Percentiles rank a stretch among this genome's conserved stretches.
These are phyloP conservation scores for Tachystola acroxantha DNA, from an alignment of 2,888 invertebrate species.

Conservation along the genomic window DNA sequence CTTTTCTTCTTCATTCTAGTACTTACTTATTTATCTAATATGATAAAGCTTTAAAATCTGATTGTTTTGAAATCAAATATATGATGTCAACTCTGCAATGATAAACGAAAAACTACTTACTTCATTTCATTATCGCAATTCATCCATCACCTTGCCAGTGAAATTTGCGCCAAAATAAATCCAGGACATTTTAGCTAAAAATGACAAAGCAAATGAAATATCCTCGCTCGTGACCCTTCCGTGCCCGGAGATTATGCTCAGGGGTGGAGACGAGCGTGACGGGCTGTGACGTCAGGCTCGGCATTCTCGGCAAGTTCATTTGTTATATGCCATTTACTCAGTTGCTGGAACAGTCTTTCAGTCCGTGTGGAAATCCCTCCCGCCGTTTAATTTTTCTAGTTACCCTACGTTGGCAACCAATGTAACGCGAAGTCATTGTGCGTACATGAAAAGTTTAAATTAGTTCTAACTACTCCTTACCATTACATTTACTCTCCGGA, in stretches of 20 bases:
- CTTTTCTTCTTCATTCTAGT: too few species aligned
- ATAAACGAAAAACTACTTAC: neutral
- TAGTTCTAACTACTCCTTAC: too few species aligned
- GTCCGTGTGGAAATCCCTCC: too few species aligned
- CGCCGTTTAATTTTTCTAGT: too few species aligned
- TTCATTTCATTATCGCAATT: conserved; percentile 4
- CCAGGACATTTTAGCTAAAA: conserved; percentile 2
- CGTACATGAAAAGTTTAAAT: too few species aligned
- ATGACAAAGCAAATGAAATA: conserved; percentile 4
- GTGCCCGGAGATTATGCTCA: neutral
- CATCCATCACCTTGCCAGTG: conserved; percentile 10
- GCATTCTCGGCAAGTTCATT: neutral
- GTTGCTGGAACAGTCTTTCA: too few species aligned
- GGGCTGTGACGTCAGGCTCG: neutral
- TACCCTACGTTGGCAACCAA: too few species aligned
- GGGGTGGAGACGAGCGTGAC: neutral
- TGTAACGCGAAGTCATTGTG: too few species aligned
- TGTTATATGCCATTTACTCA: neutral
- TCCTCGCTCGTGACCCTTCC: neutral
- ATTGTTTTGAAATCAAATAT: too few species aligned
- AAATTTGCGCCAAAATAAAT: conserved; percentile 6
- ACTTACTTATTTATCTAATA: too few species aligned
- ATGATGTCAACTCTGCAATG: neutral
- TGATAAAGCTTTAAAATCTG: too few species aligned
- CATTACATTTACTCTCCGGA: too few species aligned